Evolutionary conservation across 2,113 vertebrate genomes (phyloP).

Genomic region (Canis aureus): DNA sequence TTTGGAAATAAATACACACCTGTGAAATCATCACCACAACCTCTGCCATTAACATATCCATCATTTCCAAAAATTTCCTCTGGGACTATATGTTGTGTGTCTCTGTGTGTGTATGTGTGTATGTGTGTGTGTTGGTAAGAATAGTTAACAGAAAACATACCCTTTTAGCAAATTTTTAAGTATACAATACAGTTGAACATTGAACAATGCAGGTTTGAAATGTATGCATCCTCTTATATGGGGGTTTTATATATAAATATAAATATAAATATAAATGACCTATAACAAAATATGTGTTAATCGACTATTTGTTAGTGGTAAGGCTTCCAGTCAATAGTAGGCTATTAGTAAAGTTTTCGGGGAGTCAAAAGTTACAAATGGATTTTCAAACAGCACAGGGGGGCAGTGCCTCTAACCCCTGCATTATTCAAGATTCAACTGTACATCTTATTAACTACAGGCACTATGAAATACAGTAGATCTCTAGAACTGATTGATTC

Average conservation of each 20-base stretch:
- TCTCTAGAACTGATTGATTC: not conserved
- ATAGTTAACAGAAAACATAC: not conserved
- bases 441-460: not conserved
- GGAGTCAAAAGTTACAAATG: not conserved
- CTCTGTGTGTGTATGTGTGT: not conserved
- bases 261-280: not conserved
- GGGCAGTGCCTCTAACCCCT: not conserved
- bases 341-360: not conserved
- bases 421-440: not conserved
- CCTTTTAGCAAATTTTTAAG: not conserved
- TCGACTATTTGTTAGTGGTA: not conserved
- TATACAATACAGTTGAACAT: not conserved
- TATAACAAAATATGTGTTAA: not conserved
- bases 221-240: not conserved
- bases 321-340: not conserved
- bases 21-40: not conserved
- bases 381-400: not conserved
- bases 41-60: not conserved
- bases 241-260: not conserved
- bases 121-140: not conserved
- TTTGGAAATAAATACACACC: not conserved
- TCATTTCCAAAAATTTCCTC: not conserved
- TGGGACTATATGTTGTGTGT: not conserved
- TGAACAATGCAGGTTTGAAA: not conserved
- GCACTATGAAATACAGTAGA: not conserved